Evolutionary conservation across 1,140 invertebrate genomes (phyloP).

Genomic region (Tetramorium alpestre): DNA sequence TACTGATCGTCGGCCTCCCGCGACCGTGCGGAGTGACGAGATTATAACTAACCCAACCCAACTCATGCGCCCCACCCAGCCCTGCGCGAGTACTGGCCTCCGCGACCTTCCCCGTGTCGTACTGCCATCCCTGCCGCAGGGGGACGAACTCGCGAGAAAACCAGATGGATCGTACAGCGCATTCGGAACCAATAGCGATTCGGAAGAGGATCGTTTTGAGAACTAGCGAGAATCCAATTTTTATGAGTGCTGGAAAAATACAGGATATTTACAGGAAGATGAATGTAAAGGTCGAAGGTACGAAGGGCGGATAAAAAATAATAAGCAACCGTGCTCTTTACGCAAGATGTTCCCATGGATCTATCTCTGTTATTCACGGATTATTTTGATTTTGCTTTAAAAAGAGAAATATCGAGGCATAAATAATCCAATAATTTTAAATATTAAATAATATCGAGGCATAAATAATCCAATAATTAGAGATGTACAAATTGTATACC

Average conservation of each 20-base stretch:
- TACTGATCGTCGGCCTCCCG: slow-evolving; percentile 73
- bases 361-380: not conserved
- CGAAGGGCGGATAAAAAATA: not conserved
- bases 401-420: not conserved
- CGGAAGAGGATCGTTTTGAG: not conserved
- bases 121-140: not conserved
- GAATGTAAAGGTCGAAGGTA: not conserved
- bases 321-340: not conserved
- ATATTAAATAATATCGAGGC: not conserved
- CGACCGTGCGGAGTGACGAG: slow-evolving; percentile 36
- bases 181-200: not conserved
- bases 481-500: not conserved
- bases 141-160: not conserved
- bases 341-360: not conserved
- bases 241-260: not conserved
- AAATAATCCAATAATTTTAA: not conserved
- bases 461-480: not conserved
- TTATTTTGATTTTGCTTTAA: not conserved
- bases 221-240: not conserved
- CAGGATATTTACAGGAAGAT: not conserved
- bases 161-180: not conserved
- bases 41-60: slow-evolving; percentile 58
- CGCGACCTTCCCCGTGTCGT: not conserved
- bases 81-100: slow-evolving; percentile 10
- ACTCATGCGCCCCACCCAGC: slow-evolving; percentile 32